phyloP scores from a whole-genome alignment of 2,113 vertebrate genomes.

The Euleptes europaea region DNA sequence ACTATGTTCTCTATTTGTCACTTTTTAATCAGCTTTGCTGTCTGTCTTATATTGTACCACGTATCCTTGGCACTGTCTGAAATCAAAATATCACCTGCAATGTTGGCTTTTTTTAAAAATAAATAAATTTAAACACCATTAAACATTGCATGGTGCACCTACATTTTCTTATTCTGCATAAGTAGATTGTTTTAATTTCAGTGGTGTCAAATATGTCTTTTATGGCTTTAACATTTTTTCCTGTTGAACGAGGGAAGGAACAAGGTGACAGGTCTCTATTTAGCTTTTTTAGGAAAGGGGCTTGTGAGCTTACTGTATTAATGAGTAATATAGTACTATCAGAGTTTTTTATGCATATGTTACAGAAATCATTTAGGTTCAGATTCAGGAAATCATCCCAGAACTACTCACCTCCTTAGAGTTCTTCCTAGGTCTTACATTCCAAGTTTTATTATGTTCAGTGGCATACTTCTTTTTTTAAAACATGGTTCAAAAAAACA shows the following conservation, averaged over 20 bases:
- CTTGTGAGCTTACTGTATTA: neutral
- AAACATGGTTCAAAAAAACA: neutral
- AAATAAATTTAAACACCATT: slow-evolving; percentile 78
- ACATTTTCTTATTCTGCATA: slow-evolving; percentile 55
- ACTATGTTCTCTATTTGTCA: slow-evolving; percentile 79
- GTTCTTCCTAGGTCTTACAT: neutral
- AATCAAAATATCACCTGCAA: slow-evolving; percentile 83
- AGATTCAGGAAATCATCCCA: slow-evolving; percentile 22
- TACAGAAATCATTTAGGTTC: slow-evolving; percentile 9
- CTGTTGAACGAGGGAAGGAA: slow-evolving; percentile 62
- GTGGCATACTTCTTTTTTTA: neutral
- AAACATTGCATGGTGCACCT: slow-evolving; percentile 64
- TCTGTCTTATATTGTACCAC: slow-evolving; percentile 83
- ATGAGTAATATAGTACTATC: neutral
- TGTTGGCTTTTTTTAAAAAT: slow-evolving; percentile 63
- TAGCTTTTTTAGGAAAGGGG: slow-evolving; percentile 18
- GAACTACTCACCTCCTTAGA: neutral
- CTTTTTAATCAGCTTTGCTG: slow-evolving; percentile 81
- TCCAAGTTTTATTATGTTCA: neutral
- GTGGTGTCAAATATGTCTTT: slow-evolving; percentile 63
- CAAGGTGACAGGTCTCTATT: slow-evolving; percentile 56
- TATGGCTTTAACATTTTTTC: slow-evolving; percentile 55
- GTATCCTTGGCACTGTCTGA: slow-evolving; percentile 78
- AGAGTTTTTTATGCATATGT: neutral
- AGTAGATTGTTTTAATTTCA: slow-evolving; percentile 64